Base-by-base conservation (phyloP, 2,797 vertebrate genomes). In the Epinephelus malabaricus region DNA sequence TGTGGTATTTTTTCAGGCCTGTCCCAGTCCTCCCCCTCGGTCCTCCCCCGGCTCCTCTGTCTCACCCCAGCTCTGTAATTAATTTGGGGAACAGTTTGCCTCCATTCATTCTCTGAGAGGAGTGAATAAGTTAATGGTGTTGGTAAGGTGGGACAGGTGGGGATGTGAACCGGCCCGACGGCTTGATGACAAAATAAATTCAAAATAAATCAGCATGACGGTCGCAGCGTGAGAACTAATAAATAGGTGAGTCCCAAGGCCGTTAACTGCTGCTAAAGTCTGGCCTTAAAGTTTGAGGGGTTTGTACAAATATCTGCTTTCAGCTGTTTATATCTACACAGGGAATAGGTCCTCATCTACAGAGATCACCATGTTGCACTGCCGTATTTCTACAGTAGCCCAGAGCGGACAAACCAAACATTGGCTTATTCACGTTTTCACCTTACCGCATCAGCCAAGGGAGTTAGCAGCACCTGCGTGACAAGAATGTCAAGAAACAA, bases 81-180 rank as follows among this genome's bases (percentile, higher is more conserved):
- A 74, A 86, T 82, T 69, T 81, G 64, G 61, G 9, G 62, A 82
- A 68, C 76, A 74, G 71, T 78, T 75, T 67, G 83, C 50, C 51
- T 74, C 78, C 78, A 23, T 83, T 73, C 72, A 43, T 18, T 19
- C 19, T 50, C 5, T n/a, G 67, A 77, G 80, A 72, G 72, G 14
- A 81, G 79, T 50, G 68, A 59, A 62, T 19, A 55, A 76, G 83
- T 83, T 76, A 78, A 83, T 79, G 80, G 66, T 21, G 77, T 34
- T 11, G 67, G 45, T 68, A 3, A 83, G 75, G 78, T 77, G 69
- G 75, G 72, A 70, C 86, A 85, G 86, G 86, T 87, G 82, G 27
- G 25, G 75, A 73, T 27, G 77, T 54, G 64, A 54, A 46, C 34
- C 34, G 4, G 13, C 63, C 64, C 56, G 1, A 5, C 14, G 8